Base-by-base conservation (phyloP, 2,888 invertebrate genomes). In the Hydroisotoma schaefferi region DNA sequence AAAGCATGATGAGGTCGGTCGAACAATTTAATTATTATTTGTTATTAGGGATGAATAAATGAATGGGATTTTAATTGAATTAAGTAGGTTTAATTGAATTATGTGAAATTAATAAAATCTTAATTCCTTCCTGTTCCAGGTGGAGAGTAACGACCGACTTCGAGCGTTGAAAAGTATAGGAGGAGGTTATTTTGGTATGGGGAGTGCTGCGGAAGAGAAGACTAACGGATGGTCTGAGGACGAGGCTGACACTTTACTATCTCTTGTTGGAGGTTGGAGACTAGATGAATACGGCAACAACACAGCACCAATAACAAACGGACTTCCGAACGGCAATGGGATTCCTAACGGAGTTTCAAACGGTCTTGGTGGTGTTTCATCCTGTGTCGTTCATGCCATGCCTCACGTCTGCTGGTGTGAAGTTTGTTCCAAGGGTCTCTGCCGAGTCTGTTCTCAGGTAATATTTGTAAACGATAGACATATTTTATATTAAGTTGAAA, bases 361-460 rank as follows among this genome's bases (percentile, higher is more conserved):
- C 27, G 58, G 58, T 38, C 49, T 57, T 55, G 59, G 55, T 55
- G 58, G 52, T 47, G 53, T 53, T 8, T 57, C 59, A 29, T 65
- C 68, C 57, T 70, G 70, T 61, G 63, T 67, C 60, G 60, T 68
- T 59, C 70, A 70, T 47, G 70, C 70, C 52, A 70, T 70, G 70
- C 70, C 70, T 27, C 70, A 70, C 52, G 66, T 68, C 27, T 68
- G 63, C 43, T 70, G 70, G 70, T 70, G 70, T 67, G 70, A 70
- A 58, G 63, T 68, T 53, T 70, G 70, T 65, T 67, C 67, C 49
- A 70, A 70, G 68, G 68, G 70, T 57, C 68, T 68, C 46, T 70
- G 70, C 53, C 59, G 70, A 25, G 67, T 67, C 4, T 70, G 70
- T 55, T 68, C 67, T 54, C 70, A 70, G 65, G 70, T 70, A n/a